phyloP scores from a whole-genome alignment of 2,888 invertebrate genomes.

The Melipona bicolor region DNA sequence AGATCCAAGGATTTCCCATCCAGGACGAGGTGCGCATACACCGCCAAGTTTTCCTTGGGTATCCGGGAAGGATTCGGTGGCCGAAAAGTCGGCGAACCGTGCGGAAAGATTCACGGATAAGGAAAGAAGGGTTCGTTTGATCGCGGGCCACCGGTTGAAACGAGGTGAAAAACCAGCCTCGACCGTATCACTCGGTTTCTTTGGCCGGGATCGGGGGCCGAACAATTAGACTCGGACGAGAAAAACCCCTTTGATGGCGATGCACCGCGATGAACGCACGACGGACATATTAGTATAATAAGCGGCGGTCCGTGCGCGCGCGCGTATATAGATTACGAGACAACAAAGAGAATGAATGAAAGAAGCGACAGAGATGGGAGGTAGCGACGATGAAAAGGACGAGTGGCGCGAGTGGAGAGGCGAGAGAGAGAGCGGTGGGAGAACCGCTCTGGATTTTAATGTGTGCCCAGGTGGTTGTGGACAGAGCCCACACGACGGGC shows the following conservation, averaged over 20 bases:
- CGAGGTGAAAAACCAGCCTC: conserved; percentile 48
- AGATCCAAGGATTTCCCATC: background rate
- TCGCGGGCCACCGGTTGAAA: conserved; percentile 28
- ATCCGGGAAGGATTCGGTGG: background rate
- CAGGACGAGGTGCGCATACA: background rate
- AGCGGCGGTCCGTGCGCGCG: conserved; percentile 34
- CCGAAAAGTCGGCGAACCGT: conserved; percentile 46
- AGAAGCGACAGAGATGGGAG: conserved; percentile 25
- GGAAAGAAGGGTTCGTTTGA: conserved; percentile 36
- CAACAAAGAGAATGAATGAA: conserved; percentile 54
- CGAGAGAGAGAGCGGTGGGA: too few species aligned
- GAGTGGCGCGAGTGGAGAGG: background rate
- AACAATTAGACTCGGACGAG: conserved; percentile 68
- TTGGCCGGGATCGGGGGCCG: conserved; percentile 37
- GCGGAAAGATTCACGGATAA: conserved; percentile 62
- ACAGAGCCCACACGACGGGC: conserved; percentile 52
- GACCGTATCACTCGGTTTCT: conserved; percentile 46
- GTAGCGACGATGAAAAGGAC: conserved; percentile 32
- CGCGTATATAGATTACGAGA: conserved; percentile 30
- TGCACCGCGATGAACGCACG: conserved; percentile 57
- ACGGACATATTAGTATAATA: conserved; percentile 67
- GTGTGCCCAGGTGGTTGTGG: conserved; percentile 75
- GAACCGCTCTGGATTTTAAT: conserved; percentile 66
- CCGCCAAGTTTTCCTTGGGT: background rate
- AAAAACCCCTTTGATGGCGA: conserved; percentile 65